Conservation (phyloP, 2,113 vertebrate genomes). For the Prionailurus bengalensis region DNA sequence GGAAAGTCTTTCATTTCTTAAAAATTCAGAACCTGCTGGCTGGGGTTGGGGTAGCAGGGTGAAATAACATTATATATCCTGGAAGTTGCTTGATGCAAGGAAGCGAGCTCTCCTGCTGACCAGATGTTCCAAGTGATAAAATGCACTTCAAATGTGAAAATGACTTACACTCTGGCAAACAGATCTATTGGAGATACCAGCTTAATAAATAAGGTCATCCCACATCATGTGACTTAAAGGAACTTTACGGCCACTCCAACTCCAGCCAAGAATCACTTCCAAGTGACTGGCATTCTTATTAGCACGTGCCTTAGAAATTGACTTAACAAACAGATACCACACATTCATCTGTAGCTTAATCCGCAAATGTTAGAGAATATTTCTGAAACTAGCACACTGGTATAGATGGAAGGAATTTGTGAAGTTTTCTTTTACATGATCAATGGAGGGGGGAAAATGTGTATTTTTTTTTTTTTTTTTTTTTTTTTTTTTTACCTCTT, state of each 20-base stretch:
- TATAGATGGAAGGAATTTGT: constrained; percentile 81
- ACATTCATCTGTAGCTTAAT: constrained; percentile 81
- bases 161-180: constrained; percentile 43
- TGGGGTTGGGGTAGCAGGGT: background rate
- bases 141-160: constrained; percentile 46
- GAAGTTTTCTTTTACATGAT: constrained; percentile 82
- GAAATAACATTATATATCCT: constrained; percentile 57
- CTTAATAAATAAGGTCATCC: constrained; percentile 76
- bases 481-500: constrained; percentile 96
- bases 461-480: constrained; percentile 86
- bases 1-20: background rate
- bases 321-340: constrained; percentile 79
- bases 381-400: constrained; percentile 83
- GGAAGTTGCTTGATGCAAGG: constrained; percentile 17
- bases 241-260: constrained; percentile 71
- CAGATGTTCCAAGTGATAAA: constrained; percentile 77
- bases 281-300: constrained; percentile 74
- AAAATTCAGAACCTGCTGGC: constrained; percentile 62
- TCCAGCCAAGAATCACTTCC: constrained; percentile 80
- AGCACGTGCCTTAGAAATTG: constrained; percentile 77
- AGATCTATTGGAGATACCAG: constrained; percentile 79
- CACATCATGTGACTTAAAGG: constrained; percentile 79
- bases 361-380: constrained; percentile 76
- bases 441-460: constrained; percentile 67
- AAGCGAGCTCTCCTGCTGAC: constrained; percentile 60